These are phyloP conservation scores for Labeo catla DNA, from an alignment of 2,113 vertebrate genomes.

Conservation along the genomic window DNA sequence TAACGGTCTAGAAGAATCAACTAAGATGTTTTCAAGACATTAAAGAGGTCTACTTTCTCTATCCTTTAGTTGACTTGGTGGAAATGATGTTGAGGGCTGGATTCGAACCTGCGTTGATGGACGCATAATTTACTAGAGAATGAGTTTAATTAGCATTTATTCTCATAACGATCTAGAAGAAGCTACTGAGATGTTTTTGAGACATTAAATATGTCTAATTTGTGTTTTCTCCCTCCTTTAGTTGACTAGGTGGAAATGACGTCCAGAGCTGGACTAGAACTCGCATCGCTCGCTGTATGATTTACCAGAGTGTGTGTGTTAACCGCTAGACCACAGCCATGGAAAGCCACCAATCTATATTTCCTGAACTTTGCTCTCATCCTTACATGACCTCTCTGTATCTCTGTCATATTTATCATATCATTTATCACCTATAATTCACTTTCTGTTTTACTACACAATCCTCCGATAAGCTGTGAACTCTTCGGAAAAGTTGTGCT, in stretches of 20 bases:
- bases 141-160: no score
- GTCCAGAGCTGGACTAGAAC: neutral
- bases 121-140: no score
- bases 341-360: neutral
- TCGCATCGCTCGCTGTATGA: neutral
- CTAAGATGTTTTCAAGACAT: no score
- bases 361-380: neutral
- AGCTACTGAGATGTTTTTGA: no score
- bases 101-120: no score
- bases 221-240: neutral
- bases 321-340: neutral
- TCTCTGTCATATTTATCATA: neutral
- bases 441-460: neutral
- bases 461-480: neutral
- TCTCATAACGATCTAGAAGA: no score
- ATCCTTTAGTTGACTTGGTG: no score
- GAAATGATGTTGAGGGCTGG: no score
- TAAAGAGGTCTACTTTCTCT: no score
- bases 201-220: neutral
- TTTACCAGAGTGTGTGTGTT: neutral
- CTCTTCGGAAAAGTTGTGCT: neutral
- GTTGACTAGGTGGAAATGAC: neutral
- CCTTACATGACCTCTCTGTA: neutral
- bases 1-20: no score
- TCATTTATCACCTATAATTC: neutral